Evolutionary conservation across 2,797 vertebrate genomes (phyloP).

Genomic region (Hypotaenidia philippensis): DNA sequence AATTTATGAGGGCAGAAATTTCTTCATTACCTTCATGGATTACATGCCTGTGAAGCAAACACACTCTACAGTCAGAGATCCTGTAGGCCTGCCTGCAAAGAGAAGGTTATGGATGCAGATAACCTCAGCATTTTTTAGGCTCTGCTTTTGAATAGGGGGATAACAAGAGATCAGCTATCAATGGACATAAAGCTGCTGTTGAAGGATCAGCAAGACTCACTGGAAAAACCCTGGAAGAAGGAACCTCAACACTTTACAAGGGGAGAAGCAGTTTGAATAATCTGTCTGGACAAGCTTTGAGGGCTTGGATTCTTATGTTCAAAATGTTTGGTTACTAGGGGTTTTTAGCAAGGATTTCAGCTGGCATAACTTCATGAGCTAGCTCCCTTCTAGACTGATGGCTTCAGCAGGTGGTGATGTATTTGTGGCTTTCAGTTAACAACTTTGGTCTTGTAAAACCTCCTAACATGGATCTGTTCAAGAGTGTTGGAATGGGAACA

Average conservation of each 20-base stretch:
- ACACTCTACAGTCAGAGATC: neutral
- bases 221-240: neutral
- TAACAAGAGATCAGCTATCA: neutral
- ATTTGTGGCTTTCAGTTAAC: slow-evolving; percentile 27
- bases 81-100: neutral
- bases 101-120: neutral
- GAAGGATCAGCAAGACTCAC: neutral
- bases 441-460: neutral
- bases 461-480: neutral
- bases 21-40: neutral
- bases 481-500: slow-evolving; percentile 7
- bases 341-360: neutral
- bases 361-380: neutral
- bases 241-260: neutral
- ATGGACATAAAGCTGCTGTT: neutral
- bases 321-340: neutral
- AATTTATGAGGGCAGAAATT: neutral
- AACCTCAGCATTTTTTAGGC: neutral
- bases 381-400: slow-evolving; percentile 1
- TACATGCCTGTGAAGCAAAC: neutral
- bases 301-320: neutral
- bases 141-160: neutral
- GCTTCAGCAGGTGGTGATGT: slow-evolving; percentile 23
- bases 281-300: neutral
- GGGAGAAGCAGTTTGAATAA: neutral